These are phyloP conservation scores for Phalacrocorax pelagicus DNA, from an alignment of 2,113 vertebrate genomes.

Conservation along the genomic window DNA sequence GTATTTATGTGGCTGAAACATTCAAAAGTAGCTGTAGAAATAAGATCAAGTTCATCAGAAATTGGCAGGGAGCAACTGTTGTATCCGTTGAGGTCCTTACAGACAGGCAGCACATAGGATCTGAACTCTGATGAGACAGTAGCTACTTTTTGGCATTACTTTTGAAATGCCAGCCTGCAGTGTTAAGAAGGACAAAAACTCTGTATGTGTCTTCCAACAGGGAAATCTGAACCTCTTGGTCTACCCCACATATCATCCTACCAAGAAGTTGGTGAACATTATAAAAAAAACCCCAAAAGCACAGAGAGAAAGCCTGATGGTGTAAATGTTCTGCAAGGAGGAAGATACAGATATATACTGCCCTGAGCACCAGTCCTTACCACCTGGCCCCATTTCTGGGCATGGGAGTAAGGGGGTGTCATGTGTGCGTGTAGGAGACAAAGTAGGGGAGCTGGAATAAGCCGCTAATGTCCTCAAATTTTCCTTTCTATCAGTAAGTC, in stretches of 20 bases:
- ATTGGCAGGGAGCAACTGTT: neutral
- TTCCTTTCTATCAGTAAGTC: slow-evolving; percentile 12
- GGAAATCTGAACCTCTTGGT: neutral
- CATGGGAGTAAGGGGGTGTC: neutral
- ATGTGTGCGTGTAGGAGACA: neutral
- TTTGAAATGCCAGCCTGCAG: neutral
- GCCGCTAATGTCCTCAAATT: neutral
- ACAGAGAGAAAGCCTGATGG: neutral
- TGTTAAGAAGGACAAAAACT: neutral
- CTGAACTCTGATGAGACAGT: neutral
- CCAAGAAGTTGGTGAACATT: neutral
- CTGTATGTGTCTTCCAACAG: rapidly evolving
- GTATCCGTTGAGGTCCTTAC: neutral
- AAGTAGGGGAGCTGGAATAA: neutral
- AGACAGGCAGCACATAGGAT: neutral
- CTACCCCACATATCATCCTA: neutral
- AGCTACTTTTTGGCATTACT: neutral
- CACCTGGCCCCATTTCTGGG: neutral
- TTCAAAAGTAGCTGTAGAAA: neutral
- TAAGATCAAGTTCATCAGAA: neutral
- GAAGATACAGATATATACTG: neutral
- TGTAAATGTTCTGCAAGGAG: neutral
- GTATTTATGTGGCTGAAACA: neutral
- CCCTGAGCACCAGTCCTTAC: neutral
- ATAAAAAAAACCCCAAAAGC: neutral